A percentile compares a stretch with the other conserved stretches of the same genome.
phyloP scores from a whole-genome alignment of 2,888 invertebrate genomes.

The Leptinotarsa tumamoca region DNA sequence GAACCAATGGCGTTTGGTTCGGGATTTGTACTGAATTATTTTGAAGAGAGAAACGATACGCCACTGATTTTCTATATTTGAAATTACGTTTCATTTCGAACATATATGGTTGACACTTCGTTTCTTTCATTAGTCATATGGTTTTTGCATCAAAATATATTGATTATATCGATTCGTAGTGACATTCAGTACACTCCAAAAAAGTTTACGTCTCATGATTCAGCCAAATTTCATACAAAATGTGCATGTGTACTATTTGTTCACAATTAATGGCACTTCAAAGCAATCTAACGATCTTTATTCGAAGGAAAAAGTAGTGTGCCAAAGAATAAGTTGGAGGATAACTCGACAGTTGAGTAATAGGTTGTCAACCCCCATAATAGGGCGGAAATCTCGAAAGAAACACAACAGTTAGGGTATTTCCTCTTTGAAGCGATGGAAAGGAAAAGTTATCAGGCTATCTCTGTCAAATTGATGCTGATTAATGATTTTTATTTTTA shows the following conservation, averaged over 20 bases:
- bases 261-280: conserved; percentile 13
- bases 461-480: conserved; percentile 16
- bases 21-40: too few relatives aligned
- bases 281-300: conserved; percentile 6
- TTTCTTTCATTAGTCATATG: too few relatives aligned
- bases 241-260: neutral
- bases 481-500: conserved; percentile 27
- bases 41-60: too few relatives aligned
- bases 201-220: neutral
- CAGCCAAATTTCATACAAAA: neutral
- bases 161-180: too few relatives aligned
- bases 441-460: conserved; percentile 21
- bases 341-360: conserved; percentile 26
- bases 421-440: conserved; percentile 1
- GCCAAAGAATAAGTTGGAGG: conserved; percentile 17
- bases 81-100: too few relatives aligned
- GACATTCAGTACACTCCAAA: too few relatives aligned
- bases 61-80: too few relatives aligned
- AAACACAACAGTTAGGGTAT: conserved; percentile 7
- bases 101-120: too few relatives aligned
- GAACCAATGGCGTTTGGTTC: too few relatives aligned
- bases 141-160: too few relatives aligned
- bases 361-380: conserved; percentile 26
- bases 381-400: conserved; percentile 16
- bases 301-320: conserved; percentile 1